Conservation (phyloP, 2,113 vertebrate genomes). For the Anolis carolinensis region DNA sequence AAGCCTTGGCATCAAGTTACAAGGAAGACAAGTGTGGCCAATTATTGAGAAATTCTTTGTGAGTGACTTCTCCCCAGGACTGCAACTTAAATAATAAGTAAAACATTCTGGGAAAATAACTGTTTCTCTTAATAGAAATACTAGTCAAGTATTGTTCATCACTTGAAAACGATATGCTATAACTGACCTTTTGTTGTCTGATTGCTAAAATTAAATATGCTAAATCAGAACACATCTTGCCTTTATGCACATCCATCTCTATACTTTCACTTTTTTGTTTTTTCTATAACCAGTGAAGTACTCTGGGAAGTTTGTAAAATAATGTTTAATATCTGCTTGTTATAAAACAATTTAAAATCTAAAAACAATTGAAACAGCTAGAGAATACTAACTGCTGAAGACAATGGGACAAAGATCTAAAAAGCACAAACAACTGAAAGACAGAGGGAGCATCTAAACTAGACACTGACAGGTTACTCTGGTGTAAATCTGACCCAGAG, state of each 20-base stretch:
- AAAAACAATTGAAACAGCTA: neutral
- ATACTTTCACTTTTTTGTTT: neutral
- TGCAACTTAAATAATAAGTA: neutral
- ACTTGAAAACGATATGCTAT: neutral
- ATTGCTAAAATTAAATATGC: neutral
- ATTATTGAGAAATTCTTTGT: constrained; percentile 18
- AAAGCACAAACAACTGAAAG: neutral
- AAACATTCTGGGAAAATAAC: neutral
- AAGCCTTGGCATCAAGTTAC: constrained; percentile 20
- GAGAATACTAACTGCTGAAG: neutral
- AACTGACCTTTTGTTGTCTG: neutral
- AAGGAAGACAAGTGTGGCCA: constrained; percentile 17
- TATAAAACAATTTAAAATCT: neutral
- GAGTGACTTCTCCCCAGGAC: neutral
- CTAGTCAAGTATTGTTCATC: neutral
- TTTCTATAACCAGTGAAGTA: neutral
- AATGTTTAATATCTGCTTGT: neutral
- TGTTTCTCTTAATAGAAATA: neutral
- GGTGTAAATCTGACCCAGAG: too few relatives aligned
- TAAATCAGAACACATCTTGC: neutral
- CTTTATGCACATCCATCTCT: neutral
- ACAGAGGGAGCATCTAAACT: too few relatives aligned
- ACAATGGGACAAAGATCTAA: neutral
- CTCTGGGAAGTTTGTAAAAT: neutral
- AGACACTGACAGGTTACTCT: too few relatives aligned